phyloP scores from a whole-genome alignment of 2,797 vertebrate genomes.

The Sarcophilus harrisii region DNA sequence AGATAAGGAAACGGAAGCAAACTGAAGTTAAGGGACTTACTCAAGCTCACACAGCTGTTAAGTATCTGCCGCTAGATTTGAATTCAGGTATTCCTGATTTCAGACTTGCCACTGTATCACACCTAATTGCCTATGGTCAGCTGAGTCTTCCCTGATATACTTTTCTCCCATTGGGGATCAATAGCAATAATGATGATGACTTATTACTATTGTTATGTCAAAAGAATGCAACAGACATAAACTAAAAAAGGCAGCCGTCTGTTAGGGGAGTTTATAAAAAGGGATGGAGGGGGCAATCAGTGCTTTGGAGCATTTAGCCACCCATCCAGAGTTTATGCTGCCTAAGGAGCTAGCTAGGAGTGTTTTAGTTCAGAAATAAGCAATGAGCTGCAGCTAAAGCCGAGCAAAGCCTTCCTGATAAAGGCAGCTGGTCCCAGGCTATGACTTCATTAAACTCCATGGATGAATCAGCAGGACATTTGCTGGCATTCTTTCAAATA shows the following conservation, averaged over 20 bases:
- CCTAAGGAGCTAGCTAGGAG: not conserved
- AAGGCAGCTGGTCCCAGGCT: constrained; percentile 36
- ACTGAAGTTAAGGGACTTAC: not conserved
- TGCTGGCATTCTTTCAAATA: constrained; percentile 39
- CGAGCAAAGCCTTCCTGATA: constrained; percentile 24
- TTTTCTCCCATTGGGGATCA: not conserved
- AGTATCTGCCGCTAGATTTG: not conserved
- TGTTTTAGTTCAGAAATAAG: not conserved
- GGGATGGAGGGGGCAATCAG: not conserved
- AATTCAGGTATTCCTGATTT: not conserved
- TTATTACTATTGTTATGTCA: not conserved
- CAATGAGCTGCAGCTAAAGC: not conserved
- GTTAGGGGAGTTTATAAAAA: not conserved
- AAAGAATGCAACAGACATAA: not conserved
- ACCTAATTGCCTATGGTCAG: not conserved
- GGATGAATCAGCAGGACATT: constrained; percentile 54
- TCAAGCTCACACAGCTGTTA: not conserved
- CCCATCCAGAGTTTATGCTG: not conserved
- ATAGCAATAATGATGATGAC: not conserved
- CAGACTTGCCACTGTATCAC: not conserved
- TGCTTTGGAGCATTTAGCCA: not conserved
- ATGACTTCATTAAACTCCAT: constrained; percentile 46
- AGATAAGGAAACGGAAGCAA: not conserved
- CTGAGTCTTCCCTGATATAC: not conserved
- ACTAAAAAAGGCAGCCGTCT: not conserved